Conservation (phyloP, 1,140 invertebrate species). For the Zaprionus inermis region DNA sequence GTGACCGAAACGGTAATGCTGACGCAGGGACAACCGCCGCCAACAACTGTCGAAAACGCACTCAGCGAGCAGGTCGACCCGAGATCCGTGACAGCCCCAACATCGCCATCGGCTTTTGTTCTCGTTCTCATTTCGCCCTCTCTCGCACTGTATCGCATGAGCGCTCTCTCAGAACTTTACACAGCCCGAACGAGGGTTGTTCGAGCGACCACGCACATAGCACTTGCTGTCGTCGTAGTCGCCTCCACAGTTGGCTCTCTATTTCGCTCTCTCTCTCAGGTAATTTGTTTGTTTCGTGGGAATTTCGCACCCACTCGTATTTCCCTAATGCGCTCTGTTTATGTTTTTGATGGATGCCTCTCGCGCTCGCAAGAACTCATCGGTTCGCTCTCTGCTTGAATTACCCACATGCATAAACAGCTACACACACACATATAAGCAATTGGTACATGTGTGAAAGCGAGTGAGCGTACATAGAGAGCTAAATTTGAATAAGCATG, state of each 20-base stretch:
- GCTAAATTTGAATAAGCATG: slow-evolving; percentile 28
- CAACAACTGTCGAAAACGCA: slow-evolving; percentile 76
- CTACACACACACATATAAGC: neutral
- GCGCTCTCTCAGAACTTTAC: slow-evolving; percentile 22
- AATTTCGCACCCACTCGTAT: slow-evolving; percentile 46
- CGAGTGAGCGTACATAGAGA: slow-evolving; percentile 5
- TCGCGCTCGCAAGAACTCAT: slow-evolving; percentile 19
- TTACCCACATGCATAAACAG: neutral
- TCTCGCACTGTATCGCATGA: neutral
- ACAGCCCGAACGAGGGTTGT: slow-evolving; percentile 46
- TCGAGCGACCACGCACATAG: slow-evolving; percentile 31
- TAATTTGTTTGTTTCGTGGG: slow-evolving; percentile 41
- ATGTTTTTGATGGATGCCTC: slow-evolving; percentile 43
- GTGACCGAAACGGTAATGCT: slow-evolving; percentile 30
- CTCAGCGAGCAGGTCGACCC: slow-evolving; percentile 58
- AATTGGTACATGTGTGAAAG: too few relatives aligned
- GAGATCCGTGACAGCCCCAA: slow-evolving; percentile 50
- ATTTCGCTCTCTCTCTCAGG: slow-evolving; percentile 19
- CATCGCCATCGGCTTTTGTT: slow-evolving; percentile 48
- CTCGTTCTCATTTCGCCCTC: slow-evolving; percentile 36
- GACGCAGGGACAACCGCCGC: slow-evolving; percentile 59
- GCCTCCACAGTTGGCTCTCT: slow-evolving; percentile 21
- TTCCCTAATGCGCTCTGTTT: slow-evolving; percentile 42
- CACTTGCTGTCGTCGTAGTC: neutral
- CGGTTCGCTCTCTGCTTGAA: slow-evolving; percentile 11